Evolutionary conservation across 1,140 invertebrate genomes (phyloP), one percentile per base, ranked within the genome.

Genomic region (Patella vulgata): DNA sequence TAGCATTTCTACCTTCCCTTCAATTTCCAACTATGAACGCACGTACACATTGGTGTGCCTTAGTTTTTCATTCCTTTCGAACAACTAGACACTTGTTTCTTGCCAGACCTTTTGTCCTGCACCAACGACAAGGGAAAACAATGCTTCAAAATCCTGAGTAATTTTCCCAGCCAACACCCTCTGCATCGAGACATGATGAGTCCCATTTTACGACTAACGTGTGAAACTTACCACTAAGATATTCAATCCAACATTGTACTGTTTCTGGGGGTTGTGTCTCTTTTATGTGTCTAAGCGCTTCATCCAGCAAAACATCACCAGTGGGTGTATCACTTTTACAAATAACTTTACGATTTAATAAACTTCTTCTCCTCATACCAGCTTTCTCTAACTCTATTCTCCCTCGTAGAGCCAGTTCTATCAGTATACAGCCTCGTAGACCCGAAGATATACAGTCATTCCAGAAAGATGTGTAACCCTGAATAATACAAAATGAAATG

Each of bases 391-490:
- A 86, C 87, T 98, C 97, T 57, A 99, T 90, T 67, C 97, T 89
- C 25, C 95, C 95, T 74, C 97, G 87, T 48, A 99, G 85, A 9
- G 93, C 94, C 59, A 99, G 87, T 86, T 99, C 98, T 70, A 99
- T 97, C 61, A 99, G 87, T 80, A 99, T 99, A 85, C 97, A 99
- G 61, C 98, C 97, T 78, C 98, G 88, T 50, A 99, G 87, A 21
- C 98, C 98, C 74, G 95, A 97, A 71, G 97, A 99, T 89, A 99
- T 99, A 85, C 96, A 99, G 85, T 99, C 98, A 87, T 99, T 99
- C 98, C 98, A 99, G 87, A 99, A 99, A 42, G 97, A 99, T 78
- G 97, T 99, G 85, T 99, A 99, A 64, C 97, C 97, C 96, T 99
- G 81, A 59, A 73, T 80, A 74, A 63, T 61, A 50, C 64, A 63